Evolutionary conservation across 2,888 invertebrate genomes (phyloP).

Genomic region (Lasioglossum oenotherae): DNA sequence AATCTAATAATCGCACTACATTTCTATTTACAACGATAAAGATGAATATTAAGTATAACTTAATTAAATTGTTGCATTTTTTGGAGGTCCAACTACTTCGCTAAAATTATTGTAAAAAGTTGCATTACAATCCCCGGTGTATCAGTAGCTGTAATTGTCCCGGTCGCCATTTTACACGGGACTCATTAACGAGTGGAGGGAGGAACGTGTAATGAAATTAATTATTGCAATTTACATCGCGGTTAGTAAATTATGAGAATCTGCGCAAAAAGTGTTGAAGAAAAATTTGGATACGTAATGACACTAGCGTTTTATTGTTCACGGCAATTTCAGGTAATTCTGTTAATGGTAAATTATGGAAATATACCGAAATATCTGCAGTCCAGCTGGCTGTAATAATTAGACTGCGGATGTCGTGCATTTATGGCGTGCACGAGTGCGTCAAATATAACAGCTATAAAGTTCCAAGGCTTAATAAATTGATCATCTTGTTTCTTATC

Average conservation of each 20-base stretch:
- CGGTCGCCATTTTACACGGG: background rate
- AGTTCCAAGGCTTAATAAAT: background rate
- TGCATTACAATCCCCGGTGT: background rate
- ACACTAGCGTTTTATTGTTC: background rate
- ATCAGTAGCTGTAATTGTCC: background rate
- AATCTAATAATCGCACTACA: too few relatives aligned
- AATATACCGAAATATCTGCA: background rate
- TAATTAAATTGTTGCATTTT: too few relatives aligned
- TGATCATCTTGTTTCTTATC: constrained; percentile 4
- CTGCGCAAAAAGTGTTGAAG: background rate
- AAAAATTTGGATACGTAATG: background rate
- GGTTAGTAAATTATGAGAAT: background rate
- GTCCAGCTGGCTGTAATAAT: background rate
- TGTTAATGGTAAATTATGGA: background rate
- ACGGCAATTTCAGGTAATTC: background rate
- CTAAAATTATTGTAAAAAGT: too few relatives aligned
- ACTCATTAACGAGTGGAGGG: background rate
- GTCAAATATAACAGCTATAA: background rate
- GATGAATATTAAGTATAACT: too few relatives aligned
- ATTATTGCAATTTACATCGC: background rate
- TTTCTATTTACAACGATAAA: too few relatives aligned
- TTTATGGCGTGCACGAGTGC: background rate
- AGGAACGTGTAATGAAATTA: background rate
- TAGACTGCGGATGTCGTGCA: background rate
- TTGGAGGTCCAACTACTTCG: too few relatives aligned